Evolutionary conservation across 2,797 vertebrate genomes (phyloP), one percentile per base, ranked within the genome.

Genomic region (Phoxinus dragarum): DNA sequence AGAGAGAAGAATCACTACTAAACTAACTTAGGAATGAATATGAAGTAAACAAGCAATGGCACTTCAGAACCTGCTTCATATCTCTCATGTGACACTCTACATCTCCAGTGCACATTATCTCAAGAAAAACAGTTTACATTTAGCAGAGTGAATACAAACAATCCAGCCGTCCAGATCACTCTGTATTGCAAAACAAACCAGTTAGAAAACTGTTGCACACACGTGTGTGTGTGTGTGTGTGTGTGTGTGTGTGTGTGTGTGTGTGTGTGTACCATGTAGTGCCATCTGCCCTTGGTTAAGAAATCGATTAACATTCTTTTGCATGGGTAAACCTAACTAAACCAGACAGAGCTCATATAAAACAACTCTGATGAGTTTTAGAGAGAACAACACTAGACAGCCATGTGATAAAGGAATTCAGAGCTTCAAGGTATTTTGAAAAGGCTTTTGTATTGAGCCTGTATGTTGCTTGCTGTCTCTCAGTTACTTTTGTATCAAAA

Each of bases 251-350:
- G 31, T 3, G 7, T 73, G 77, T 52, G 49, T 42, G 54, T 9
- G 56, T 68, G 34, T 42, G 38, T 9, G 40, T 80, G 68, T 66
- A 85, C 52, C 76, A 66, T 34, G 44, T 56, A 36, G 76, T 85
- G 85, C 73, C 86, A 85, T 81, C 86, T 88, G 80, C 69, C 79
- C 47, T 81, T 78, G 21, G 21, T 72, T 85, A 85, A 68, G n/a
- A 68, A 54, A 80, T 52, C 4, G 54, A 85, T 74, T 67, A 42
- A 73, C 77, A 73, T 85, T 80, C 31, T 64, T 80, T 85, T 38
- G 38, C 49, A 19, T 38, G 68, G 38, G 11, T 64, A 72, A 73
- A 80, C 76, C 5, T 49, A 0, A 64, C 71, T 71, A n/a, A 34
- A 59, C 2, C 69, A 82, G 27, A n/a, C 11, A 56, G 11, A 56